These are phyloP conservation scores for Bruchidius siliquastri DNA, from an alignment of 2,888 invertebrate species.

Conservation along the genomic window DNA sequence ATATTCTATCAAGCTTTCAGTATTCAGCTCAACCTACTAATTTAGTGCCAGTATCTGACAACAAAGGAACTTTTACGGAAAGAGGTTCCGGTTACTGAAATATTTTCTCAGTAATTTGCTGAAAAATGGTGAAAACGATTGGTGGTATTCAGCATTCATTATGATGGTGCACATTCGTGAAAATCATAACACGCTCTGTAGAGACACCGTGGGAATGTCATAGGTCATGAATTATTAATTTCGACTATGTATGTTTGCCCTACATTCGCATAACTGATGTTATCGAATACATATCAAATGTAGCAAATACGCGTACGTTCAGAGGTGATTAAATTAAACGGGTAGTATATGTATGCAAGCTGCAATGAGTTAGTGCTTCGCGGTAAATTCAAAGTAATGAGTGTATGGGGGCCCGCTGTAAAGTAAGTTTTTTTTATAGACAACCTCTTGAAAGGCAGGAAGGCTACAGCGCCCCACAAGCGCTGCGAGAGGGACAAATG, in stretches of 20 bases:
- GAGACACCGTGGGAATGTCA: not conserved
- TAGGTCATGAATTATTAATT: not conserved
- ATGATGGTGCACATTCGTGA: not conserved
- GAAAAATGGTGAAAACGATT: not conserved
- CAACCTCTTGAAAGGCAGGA: too few relatives aligned
- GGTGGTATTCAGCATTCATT: not conserved
- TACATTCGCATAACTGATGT: not conserved
- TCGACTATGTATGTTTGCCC: not conserved
- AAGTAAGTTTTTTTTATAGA: too few relatives aligned
- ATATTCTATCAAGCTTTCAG: not conserved
- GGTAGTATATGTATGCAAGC: too few relatives aligned
- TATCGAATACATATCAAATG: not conserved
- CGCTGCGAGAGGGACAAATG: too few relatives aligned
- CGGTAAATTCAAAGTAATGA: too few relatives aligned
- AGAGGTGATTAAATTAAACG: too few relatives aligned
- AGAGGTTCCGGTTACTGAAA: not conserved
- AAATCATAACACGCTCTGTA: not conserved
- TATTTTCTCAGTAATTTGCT: not conserved
- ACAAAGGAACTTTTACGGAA: not conserved
- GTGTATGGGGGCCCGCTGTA: too few relatives aligned
- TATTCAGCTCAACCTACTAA: not conserved
- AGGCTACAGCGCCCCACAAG: too few relatives aligned
- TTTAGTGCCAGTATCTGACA: not conserved
- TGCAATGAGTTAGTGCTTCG: too few relatives aligned
- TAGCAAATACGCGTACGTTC: too few relatives aligned